A percentile compares a stretch with the other conserved stretches of the same genome.
Evolutionary conservation across 2,888 invertebrate species (phyloP).

Genomic region (Ormyrus pomaceus): DNA sequence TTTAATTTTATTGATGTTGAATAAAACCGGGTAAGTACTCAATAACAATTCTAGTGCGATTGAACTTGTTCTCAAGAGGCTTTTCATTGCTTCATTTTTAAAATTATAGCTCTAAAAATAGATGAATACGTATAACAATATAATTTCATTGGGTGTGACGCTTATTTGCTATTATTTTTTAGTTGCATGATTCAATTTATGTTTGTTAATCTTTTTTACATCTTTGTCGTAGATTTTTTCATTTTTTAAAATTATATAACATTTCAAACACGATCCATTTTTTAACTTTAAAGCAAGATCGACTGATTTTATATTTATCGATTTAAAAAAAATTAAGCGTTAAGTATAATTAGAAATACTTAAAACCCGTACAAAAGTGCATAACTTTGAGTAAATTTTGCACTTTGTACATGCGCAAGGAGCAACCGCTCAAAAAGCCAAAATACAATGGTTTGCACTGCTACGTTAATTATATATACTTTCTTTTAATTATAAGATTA

Average conservation of each 20-base stretch:
- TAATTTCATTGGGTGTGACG: slow-evolving; percentile 24
- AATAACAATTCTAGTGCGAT: background rate
- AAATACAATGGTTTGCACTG: slow-evolving; percentile 36
- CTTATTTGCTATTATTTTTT: slow-evolving; percentile 11
- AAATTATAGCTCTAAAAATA: slow-evolving; percentile 22
- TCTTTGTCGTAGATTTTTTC: slow-evolving; percentile 47
- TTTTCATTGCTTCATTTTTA: slow-evolving; percentile 17
- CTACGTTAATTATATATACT: slow-evolving; percentile 21
- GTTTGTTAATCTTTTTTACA: slow-evolving; percentile 1
- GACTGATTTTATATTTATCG: background rate
- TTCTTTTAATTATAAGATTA: slow-evolving; percentile 23
- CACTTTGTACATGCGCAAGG: slow-evolving; percentile 15
- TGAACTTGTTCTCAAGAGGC: background rate
- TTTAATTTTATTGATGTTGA: slow-evolving; percentile 26
- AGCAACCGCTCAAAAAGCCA: background rate
- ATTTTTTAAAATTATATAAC: slow-evolving; percentile 19
- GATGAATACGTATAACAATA: background rate
- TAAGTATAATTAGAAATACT: slow-evolving; percentile 29
- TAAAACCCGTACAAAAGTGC: slow-evolving; percentile 33
- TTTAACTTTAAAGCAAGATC: slow-evolving; percentile 8
- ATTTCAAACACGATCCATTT: slow-evolving; percentile 41
- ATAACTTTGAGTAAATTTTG: slow-evolving; percentile 3
- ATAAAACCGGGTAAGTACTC: background rate
- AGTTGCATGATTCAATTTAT: slow-evolving; percentile 8
- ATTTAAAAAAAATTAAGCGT: slow-evolving; percentile 27